Evolutionary conservation across 2,113 vertebrate genomes (phyloP), one percentile per base, ranked within the genome.

Genomic region (Ochotona princeps): DNA sequence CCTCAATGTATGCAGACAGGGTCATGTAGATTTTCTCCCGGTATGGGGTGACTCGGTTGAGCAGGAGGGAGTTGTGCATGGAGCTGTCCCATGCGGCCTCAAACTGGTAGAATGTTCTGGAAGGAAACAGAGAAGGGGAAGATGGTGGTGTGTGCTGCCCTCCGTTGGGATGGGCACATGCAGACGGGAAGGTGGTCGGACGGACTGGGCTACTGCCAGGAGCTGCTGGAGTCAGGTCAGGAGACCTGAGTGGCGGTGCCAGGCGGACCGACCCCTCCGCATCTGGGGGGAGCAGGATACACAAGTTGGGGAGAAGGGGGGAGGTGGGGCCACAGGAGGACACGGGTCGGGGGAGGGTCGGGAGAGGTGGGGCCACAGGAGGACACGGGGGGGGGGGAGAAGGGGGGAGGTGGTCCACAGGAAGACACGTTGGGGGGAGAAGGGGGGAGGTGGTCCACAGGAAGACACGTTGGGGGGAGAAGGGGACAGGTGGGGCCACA

Each of bases 1-100:
- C 99, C 99, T 99, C 99, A 0, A 99, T 97, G 96, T 99, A 99
- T 30, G 99, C 99, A 0, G 99, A 99, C 9, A 99, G 97, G 5
- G 99, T 99, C 98, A 99, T 99, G 98, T 99, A 99, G 98, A 99
- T 99, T 97, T 99, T 99, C 98, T 99, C 99, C 51, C 99, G 98
- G 25, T 98, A 99, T 0, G 99, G 99, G 57, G 99, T 99, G 96
- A 99, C 99, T 20, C 99, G 98, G 97, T 99, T 99, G 83, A 99
- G 98, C 66, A 99, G 98, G 83, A 99, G 97, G 0, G 99, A 99
- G 97, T 99, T 99, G 98, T 99, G 99, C 99, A 99, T 99, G 96
- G 99, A 99, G 96, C 99, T 99, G 86, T 99, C 99, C 99, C 99
- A 99, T 21, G 99, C 99, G 0, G 99, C 98, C 96, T 99, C 99